Conservation (phyloP, 2,113 vertebrate genomes). For the Oryzias curvinotus region DNA sequence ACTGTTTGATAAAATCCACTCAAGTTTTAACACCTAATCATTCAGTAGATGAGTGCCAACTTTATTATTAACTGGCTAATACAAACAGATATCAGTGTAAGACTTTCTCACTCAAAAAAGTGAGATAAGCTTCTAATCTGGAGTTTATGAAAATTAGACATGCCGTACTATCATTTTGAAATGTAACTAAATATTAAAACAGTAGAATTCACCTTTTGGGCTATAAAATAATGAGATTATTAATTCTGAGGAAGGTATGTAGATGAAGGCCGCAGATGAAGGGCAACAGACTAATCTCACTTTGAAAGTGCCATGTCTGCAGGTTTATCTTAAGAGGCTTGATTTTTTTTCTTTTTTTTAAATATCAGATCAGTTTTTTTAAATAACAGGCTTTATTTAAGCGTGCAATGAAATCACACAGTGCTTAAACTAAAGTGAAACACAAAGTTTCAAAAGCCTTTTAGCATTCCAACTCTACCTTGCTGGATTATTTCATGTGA, state of each 20-base stretch:
- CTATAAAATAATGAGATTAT: conserved; percentile 36
- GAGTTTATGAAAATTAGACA: too few species aligned
- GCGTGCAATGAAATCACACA: conserved; percentile 50
- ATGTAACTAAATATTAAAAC: too few species aligned
- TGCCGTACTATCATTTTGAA: too few species aligned
- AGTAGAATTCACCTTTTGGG: not conserved
- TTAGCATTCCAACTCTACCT: too few species aligned
- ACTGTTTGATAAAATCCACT: conserved; percentile 38
- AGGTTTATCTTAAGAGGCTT: conserved; percentile 61
- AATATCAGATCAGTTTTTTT: conserved; percentile 56
- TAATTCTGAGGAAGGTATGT: conserved; percentile 33
- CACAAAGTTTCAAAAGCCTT: too few species aligned
- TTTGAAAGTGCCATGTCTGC: conserved; percentile 47
- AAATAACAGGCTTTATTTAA: conserved; percentile 61
- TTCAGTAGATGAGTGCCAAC: not conserved
- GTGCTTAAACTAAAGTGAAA: not conserved
- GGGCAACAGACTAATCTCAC: conserved; percentile 44
- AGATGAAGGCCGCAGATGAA: conserved; percentile 26
- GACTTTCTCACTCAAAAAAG: not conserved
- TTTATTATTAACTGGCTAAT: conserved; percentile 29
- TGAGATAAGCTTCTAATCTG: not conserved
- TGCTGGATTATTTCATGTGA: too few species aligned
- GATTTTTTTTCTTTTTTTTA: conserved; percentile 47
- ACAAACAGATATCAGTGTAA: not conserved
- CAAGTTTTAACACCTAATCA: conserved; percentile 47